A percentile compares a stretch with the other conserved stretches of the same genome.
Conservation (phyloP, 2,797 vertebrate genomes). For the Vireo griseus region DNA sequence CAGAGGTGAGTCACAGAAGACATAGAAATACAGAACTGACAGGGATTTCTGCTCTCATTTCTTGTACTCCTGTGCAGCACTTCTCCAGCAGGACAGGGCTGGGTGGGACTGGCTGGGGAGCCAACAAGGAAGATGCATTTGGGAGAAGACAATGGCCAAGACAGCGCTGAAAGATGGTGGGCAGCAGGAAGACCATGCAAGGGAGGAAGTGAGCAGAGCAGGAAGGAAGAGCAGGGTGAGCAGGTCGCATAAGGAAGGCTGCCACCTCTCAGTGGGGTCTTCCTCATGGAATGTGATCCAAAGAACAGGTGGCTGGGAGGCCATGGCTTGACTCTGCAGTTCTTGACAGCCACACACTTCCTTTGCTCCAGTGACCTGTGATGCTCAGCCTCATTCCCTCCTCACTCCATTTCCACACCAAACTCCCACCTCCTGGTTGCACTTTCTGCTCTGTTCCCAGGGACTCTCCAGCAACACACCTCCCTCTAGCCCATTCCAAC, state of each 20-base stretch:
- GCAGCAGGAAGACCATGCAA: background rate
- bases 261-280: background rate
- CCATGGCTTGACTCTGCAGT: background rate
- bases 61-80: background rate
- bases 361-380: background rate
- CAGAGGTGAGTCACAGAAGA: background rate
- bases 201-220: background rate
- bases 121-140: background rate
- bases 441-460: background rate
- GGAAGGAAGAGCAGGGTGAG: background rate
- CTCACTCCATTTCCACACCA: background rate
- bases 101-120: background rate
- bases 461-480: background rate
- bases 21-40: background rate
- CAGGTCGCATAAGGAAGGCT: background rate
- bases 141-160: background rate
- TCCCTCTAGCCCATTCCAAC: background rate
- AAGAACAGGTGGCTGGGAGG: background rate
- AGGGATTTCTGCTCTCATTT: background rate
- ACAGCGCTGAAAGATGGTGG: background rate
- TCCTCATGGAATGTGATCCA: background rate
- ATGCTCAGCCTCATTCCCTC: background rate
- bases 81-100: background rate
- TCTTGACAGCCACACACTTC: background rate
- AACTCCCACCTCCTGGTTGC: background rate